Conservation (phyloP, 2,113 vertebrate species). For the Bujurquina vittata region DNA sequence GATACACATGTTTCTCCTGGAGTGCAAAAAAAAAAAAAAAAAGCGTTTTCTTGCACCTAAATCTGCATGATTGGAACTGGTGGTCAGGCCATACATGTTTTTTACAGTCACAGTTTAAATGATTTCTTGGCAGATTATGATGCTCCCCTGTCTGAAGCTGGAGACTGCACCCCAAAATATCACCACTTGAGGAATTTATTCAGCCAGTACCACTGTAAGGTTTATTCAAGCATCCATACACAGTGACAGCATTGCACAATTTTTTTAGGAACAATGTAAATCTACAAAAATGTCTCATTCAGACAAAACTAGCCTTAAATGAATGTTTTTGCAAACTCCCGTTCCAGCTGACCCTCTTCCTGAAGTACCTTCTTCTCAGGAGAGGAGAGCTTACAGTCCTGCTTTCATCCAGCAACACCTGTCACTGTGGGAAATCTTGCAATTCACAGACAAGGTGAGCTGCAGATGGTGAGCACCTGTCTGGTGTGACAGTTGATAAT, state of each 20-base stretch:
- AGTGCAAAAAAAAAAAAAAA: background rate
- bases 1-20: background rate
- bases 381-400: constrained; percentile 60
- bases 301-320: background rate
- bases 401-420: constrained; percentile 79
- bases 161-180: constrained; percentile 91
- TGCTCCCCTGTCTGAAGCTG: constrained; percentile 89
- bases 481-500: constrained; percentile 1
- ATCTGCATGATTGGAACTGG: background rate
- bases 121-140: constrained; percentile 86
- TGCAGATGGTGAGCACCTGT: background rate
- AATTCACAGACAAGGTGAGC: constrained; percentile 78
- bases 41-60: background rate
- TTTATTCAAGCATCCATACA: background rate
- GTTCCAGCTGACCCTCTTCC: constrained; percentile 67
- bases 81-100: no score
- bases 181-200: constrained; percentile 85
- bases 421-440: constrained; percentile 88
- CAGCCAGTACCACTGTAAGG: constrained; percentile 82
- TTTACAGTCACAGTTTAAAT: background rate
- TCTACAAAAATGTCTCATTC: background rate
- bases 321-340: background rate
- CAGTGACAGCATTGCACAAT: background rate
- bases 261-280: background rate
- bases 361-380: constrained; percentile 59